These are phyloP conservation scores for Tenebrio molitor DNA, from an alignment of 1,140 invertebrate species.

Conservation along the genomic window DNA sequence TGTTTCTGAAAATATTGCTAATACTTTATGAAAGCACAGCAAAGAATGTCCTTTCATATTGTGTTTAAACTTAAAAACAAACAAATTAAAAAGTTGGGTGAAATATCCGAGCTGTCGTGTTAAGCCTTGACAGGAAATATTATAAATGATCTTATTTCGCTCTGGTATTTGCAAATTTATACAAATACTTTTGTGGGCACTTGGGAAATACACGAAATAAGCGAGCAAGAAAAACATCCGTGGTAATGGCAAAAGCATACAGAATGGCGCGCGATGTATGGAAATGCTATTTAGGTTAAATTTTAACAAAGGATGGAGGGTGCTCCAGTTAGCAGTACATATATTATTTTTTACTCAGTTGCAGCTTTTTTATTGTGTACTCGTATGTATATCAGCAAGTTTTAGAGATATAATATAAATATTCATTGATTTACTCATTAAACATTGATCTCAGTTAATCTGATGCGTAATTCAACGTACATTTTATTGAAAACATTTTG, in stretches of 20 bases:
- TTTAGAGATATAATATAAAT: no score
- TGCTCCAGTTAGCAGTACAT: neutral
- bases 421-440: no score
- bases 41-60: conserved; percentile 5
- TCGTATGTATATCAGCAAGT: no score
- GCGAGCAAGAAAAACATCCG: conserved; percentile 14
- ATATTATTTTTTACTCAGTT: neutral
- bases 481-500: no score
- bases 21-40: conserved; percentile 1
- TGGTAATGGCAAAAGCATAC: conserved; percentile 11
- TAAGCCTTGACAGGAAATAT: conserved; percentile 25
- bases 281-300: conserved; percentile 15
- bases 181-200: conserved; percentile 37
- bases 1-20: neutral
- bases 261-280: conserved; percentile 20
- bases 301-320: neutral
- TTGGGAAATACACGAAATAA: conserved; percentile 32
- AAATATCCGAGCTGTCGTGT: conserved; percentile 25
- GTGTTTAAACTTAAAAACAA: conserved; percentile 1
- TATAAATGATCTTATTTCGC: conserved; percentile 36
- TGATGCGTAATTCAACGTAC: no score
- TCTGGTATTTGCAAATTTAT: conserved; percentile 35
- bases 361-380: neutral
- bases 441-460: no score
- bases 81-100: conserved; percentile 37